phyloP scores from a whole-genome alignment of 2,113 vertebrate species.

The Myotis brandtii region DNA sequence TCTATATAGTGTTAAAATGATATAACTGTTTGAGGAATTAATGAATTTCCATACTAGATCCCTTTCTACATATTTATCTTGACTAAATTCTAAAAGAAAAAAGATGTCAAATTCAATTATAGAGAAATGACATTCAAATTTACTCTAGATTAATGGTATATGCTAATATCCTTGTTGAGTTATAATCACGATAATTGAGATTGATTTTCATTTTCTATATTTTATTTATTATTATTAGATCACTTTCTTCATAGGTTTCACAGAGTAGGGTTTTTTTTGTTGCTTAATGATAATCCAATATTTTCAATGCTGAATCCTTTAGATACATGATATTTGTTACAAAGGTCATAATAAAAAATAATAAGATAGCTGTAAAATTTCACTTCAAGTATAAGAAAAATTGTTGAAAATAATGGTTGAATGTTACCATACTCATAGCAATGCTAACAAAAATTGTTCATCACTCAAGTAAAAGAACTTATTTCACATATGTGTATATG shows the following conservation, averaged over 20 bases:
- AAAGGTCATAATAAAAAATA: neutral
- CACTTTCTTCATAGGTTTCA: neutral
- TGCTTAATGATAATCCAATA: neutral
- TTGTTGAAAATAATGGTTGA: neutral
- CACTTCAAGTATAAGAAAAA: neutral
- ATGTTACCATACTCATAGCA: neutral
- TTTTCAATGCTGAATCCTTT: neutral
- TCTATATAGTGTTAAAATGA: neutral
- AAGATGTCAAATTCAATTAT: neutral
- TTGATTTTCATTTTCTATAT: neutral
- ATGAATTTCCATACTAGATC: neutral
- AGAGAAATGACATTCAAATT: neutral
- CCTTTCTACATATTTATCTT: neutral
- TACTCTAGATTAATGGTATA: neutral
- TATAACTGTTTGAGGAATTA: neutral
- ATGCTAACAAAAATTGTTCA: neutral
- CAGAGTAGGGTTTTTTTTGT: neutral
- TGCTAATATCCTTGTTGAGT: neutral
- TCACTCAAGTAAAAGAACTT: neutral
- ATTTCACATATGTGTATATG: neutral
- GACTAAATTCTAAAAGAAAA: neutral
- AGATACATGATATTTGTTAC: neutral
- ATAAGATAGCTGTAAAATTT: neutral
- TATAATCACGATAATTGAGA: neutral
- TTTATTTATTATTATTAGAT: neutral